phyloP scores from a whole-genome alignment of 2,113 vertebrate species.

The Tichodroma muraria region DNA sequence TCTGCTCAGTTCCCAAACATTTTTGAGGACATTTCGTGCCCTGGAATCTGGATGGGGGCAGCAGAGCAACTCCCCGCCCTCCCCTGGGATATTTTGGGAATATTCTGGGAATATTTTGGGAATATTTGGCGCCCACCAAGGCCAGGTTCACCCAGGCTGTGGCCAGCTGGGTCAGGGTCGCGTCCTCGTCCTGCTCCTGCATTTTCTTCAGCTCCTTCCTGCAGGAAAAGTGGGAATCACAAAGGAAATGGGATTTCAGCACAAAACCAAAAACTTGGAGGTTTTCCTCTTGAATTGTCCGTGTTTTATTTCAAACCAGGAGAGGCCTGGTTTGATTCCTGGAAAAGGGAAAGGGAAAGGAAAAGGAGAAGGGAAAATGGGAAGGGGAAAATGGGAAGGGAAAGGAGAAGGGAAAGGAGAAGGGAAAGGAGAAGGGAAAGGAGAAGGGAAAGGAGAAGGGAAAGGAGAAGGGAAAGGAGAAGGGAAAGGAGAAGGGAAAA shows the following conservation, averaged over 20 bases:
- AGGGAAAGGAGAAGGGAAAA: neutral
- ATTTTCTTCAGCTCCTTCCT: slow-evolving; percentile 98
- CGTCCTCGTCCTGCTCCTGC: slow-evolving; percentile 95
- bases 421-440: too few relatives aligned
- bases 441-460: too few relatives aligned
- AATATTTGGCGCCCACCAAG: slow-evolving; percentile 66
- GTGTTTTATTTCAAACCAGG: neutral
- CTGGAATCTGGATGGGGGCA: neutral
- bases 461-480: rapidly evolving
- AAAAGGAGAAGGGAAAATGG: rapidly evolving
- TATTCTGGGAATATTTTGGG: neutral
- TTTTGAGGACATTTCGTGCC: neutral
- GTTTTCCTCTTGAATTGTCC: neutral
- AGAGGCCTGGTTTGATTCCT: neutral
- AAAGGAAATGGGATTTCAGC: neutral
- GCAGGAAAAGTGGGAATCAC: neutral
- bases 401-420: rapidly evolving
- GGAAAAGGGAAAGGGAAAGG: rapidly evolving
- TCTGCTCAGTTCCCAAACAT: neutral
- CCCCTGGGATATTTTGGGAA: rapidly evolving
- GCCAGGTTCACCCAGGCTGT: slow-evolving; percentile 94
- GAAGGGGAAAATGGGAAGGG: rapidly evolving
- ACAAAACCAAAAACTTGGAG: rapidly evolving
- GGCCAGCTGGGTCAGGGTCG: slow-evolving; percentile 91
- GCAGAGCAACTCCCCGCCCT: too few relatives aligned